These are phyloP conservation scores for Isotomurus palustris DNA, from an alignment of 2,888 invertebrate genomes.

Conservation along the genomic window DNA sequence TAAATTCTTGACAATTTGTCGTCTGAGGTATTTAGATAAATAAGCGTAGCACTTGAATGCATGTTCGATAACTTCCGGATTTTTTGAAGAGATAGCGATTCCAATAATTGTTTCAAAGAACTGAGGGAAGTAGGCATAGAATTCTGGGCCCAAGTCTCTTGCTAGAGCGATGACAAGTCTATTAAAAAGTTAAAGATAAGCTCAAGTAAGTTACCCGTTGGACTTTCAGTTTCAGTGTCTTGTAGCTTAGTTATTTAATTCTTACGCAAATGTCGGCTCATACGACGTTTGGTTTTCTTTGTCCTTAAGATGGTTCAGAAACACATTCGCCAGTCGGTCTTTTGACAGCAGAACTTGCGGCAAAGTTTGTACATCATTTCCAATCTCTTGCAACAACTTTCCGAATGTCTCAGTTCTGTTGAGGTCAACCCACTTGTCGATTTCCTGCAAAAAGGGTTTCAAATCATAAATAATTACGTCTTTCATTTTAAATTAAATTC, in stretches of 20 bases:
- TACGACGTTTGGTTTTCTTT: constrained; percentile 26
- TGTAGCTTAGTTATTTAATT: background rate
- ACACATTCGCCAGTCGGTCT: constrained; percentile 65
- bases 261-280: constrained; percentile 39
- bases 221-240: background rate
- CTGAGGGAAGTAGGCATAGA: constrained; percentile 75
- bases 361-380: constrained; percentile 67
- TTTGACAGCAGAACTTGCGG: constrained; percentile 78
- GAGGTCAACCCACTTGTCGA: constrained; percentile 83
- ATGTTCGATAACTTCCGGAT: constrained; percentile 81
- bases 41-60: constrained; percentile 80
- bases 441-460: constrained; percentile 55
- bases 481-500: background rate
- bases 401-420: constrained; percentile 80
- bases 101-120: constrained; percentile 69
- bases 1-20: constrained; percentile 74
- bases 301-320: constrained; percentile 64
- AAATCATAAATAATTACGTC: background rate
- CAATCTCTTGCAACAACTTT: constrained; percentile 69
- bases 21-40: constrained; percentile 83
- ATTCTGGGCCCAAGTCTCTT: constrained; percentile 81
- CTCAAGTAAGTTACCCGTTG: background rate
- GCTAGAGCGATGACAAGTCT: constrained; percentile 79
- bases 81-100: constrained; percentile 63
- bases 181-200: constrained; percentile 43